phyloP scores from a whole-genome alignment of 2,888 invertebrate genomes.

The Idaea dimidiata region DNA sequence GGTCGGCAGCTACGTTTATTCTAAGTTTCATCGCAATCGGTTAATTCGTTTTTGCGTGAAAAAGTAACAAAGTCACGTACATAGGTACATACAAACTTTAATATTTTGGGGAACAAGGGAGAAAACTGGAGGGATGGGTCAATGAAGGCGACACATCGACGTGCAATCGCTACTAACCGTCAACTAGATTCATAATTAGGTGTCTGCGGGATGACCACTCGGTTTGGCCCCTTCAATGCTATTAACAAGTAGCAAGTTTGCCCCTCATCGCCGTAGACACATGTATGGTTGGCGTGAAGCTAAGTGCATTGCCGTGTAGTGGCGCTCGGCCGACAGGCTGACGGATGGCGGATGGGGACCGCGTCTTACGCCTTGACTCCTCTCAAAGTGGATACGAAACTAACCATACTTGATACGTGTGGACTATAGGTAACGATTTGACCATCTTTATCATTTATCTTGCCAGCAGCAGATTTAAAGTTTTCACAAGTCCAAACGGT shows the following conservation, averaged over 20 bases:
- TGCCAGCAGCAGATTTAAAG: not conserved
- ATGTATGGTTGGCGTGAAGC: conserved; percentile 62
- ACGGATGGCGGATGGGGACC: conserved; percentile 63
- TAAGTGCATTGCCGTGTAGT: conserved; percentile 73
- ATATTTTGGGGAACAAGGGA: not conserved
- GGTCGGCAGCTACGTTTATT: too few relatives aligned
- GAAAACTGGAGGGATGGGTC: not conserved
- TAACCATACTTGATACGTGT: conserved; percentile 1
- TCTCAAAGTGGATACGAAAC: conserved; percentile 37
- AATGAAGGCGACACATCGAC: conserved; percentile 16
- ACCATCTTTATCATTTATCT: not conserved
- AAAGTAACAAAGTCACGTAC: too few relatives aligned
- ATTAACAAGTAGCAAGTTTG: conserved; percentile 65
- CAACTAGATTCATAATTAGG: conserved; percentile 48
- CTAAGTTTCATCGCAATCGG: too few relatives aligned
- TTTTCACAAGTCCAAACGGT: too few relatives aligned
- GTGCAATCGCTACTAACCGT: conserved; percentile 37
- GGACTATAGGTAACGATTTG: not conserved
- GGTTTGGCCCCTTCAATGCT: conserved; percentile 52
- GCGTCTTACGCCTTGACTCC: conserved; percentile 45
- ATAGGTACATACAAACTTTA: not conserved
- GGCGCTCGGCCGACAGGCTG: conserved; percentile 61
- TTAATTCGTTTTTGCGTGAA: not conserved
- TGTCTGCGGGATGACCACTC: conserved; percentile 51
- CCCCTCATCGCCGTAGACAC: conserved; percentile 64